These are phyloP conservation scores for Notothenia rossii DNA, from an alignment of 2,113 vertebrate species.

Conservation along the genomic window DNA sequence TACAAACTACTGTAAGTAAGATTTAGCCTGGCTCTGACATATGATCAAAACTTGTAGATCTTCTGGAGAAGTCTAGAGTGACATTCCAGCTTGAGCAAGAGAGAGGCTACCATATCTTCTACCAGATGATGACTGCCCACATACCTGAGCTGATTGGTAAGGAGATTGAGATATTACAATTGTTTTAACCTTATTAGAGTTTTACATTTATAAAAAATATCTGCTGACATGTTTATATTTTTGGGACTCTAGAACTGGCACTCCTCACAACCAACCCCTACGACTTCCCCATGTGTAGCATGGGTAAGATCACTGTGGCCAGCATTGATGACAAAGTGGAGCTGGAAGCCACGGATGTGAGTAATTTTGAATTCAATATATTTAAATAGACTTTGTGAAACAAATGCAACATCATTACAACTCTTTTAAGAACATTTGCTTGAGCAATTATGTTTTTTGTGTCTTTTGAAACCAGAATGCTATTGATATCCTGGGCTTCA, in stretches of 20 bases:
- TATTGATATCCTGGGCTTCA: slow-evolving; percentile 81
- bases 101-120: slow-evolving; percentile 79
- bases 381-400: too few species aligned
- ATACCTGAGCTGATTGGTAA: slow-evolving; percentile 71
- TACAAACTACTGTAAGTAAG: accelerated
- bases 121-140: slow-evolving; percentile 78
- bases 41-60: slow-evolving; percentile 56
- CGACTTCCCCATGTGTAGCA: slow-evolving; percentile 70
- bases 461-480: slow-evolving; percentile 66
- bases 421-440: too few species aligned
- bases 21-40: too few species aligned
- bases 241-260: slow-evolving; percentile 38
- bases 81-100: slow-evolving; percentile 74
- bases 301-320: slow-evolving; percentile 74
- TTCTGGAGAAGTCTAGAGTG: slow-evolving; percentile 79
- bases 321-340: slow-evolving; percentile 78
- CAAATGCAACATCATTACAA: too few species aligned
- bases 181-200: neutral
- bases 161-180: neutral
- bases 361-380: neutral
- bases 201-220: neutral
- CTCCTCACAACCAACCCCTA: slow-evolving; percentile 77
- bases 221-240: accelerated
- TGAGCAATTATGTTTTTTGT: neutral
- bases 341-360: slow-evolving; percentile 76